Evolutionary conservation across 1,140 invertebrate genomes (phyloP).

Genomic region (Brachionus asplanchnoidis): DNA sequence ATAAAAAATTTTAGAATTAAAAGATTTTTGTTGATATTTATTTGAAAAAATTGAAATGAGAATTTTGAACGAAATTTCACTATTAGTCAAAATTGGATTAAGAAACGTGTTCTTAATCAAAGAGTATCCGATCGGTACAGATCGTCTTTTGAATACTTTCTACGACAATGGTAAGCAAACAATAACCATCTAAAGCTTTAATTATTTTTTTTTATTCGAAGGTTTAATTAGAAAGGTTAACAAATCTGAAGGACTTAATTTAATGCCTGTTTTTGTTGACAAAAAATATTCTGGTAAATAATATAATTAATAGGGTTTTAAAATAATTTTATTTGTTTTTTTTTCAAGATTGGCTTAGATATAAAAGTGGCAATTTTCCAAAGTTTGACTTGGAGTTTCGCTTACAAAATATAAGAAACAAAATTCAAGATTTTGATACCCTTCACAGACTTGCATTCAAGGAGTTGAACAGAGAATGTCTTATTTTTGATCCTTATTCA

Average conservation of each 20-base stretch:
- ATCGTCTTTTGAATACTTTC: background rate
- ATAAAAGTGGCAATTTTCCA: background rate
- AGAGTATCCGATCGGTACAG: background rate
- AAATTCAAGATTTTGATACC: background rate
- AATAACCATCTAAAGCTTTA: too few species aligned
- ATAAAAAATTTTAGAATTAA: background rate
- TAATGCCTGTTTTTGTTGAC: background rate
- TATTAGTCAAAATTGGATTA: background rate
- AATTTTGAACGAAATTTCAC: background rate
- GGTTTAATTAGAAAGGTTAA: conserved; percentile 2
- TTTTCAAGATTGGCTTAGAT: background rate
- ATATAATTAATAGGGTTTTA: background rate
- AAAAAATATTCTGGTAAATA: background rate
- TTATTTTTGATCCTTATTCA: background rate
- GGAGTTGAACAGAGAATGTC: background rate
- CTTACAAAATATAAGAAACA: background rate
- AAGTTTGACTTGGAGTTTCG: background rate
- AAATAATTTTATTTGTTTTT: background rate
- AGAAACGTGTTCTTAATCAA: background rate
- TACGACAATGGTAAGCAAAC: background rate
- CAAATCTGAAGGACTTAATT: background rate
- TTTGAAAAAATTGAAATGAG: background rate
- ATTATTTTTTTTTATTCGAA: background rate
- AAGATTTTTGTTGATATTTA: background rate
- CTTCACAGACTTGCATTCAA: conserved; percentile 2